A percentile compares a stretch with the other conserved stretches of the same genome.
Conservation (phyloP, 2,888 invertebrate genomes). For the Meliscaeva auricollis region DNA sequence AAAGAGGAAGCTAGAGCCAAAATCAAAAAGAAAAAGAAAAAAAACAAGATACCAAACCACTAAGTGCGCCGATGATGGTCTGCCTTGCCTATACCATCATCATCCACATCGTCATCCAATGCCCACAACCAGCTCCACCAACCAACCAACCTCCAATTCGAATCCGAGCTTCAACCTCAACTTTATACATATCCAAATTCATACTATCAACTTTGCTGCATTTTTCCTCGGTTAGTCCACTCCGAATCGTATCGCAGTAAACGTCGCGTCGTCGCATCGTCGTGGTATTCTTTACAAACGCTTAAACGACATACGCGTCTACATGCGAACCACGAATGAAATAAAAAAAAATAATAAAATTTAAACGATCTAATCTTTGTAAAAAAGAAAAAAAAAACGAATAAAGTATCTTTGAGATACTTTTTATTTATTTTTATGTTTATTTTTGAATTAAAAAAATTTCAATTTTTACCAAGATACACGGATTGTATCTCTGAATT, state of each 20-base stretch:
- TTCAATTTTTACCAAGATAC: background rate
- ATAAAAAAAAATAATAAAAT: background rate
- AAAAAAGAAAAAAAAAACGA: constrained; percentile 19
- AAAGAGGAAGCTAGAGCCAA: constrained; percentile 52
- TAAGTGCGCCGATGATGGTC: constrained; percentile 1
- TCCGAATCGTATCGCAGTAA: constrained; percentile 68
- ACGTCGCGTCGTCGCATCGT: constrained; percentile 37
- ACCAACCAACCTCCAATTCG: background rate
- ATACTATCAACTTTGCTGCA: constrained; percentile 65
- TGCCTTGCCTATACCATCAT: constrained; percentile 13
- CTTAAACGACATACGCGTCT: constrained; percentile 48
- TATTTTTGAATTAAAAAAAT: constrained; percentile 1
- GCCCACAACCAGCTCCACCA: constrained; percentile 25
- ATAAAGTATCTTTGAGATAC: constrained; percentile 58
- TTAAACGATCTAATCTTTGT: background rate
- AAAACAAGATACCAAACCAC: constrained; percentile 18
- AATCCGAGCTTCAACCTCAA: constrained; percentile 18
- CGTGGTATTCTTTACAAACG: constrained; percentile 6
- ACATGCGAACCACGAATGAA: constrained; percentile 43
- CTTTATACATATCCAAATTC: constrained; percentile 33
- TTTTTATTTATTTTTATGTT: constrained; percentile 3
- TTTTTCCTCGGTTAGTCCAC: constrained; percentile 70
- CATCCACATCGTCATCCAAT: constrained; percentile 1
- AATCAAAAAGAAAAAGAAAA: background rate
- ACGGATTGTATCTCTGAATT: background rate